Base-by-base conservation (phyloP, 2,888 invertebrate species). In the Torymus aiolomorphi region DNA sequence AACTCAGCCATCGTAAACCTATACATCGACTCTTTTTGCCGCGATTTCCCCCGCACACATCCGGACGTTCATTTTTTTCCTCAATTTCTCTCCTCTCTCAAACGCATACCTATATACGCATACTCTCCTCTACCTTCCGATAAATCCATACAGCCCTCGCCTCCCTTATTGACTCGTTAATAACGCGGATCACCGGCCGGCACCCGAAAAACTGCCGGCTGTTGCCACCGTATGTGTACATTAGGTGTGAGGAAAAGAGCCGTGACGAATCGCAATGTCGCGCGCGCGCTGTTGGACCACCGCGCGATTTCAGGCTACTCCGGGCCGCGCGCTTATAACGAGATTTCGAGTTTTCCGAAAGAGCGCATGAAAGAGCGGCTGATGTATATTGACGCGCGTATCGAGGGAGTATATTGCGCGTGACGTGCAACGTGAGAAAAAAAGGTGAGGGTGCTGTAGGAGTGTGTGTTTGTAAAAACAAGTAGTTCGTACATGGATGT, bases 301-400 rank as follows among this genome's bases (percentile, higher is more conserved):
- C 85, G 84, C 85, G 84, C 86, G 88, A 90, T 90, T 90, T 89
- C 89, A 89, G 87, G 89, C 86, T 89, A 89, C 83, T 90, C 87
- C 87, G 83, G 69, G 76, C 4, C 31, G n/a, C n/a, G n/a, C 82
- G 82, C 83, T 84, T 83, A 20, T 20, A 84, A 84, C 81, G 82
- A 82, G 81, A 83, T 83, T 82, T 82, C 67, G 66, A 80, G 59
- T 72, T 78, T 80, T 82, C 67, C 76, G 78, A 12, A 70, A 59
- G 54, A 59, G 59, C 31, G 31, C 31, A 31, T 31, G 18, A 49
- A 49, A 31, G 16, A 13, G 14, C 31, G 12, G 42, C n/a, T 3
- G 51, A 18, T 14, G 2, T 14, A 13, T 51, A 18, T 42, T 51
- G 61, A 62, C 42, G 42, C 42, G 42, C 42, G 42, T 42, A 42